Conservation (phyloP, 2,113 vertebrate species). For the Tetraodon nigroviridis region DNA sequence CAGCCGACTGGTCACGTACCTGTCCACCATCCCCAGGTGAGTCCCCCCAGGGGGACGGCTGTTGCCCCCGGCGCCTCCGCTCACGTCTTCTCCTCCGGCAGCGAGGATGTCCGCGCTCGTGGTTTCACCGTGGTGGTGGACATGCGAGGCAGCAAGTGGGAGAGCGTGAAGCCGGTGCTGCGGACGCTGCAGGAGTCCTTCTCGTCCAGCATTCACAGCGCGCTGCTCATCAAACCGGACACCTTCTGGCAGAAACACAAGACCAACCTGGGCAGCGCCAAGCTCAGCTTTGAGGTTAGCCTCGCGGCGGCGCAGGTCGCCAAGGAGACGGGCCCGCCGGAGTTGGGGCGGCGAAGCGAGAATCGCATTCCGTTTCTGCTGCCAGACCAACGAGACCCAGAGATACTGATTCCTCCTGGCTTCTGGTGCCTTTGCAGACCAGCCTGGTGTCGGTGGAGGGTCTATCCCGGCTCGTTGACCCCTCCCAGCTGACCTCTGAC, state of each 20-base stretch:
- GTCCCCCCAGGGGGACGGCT: background rate
- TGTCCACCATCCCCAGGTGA: conserved; percentile 93
- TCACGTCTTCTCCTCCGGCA: conserved; percentile 45
- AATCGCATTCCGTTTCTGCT: too few relatives aligned
- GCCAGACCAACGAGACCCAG: background rate
- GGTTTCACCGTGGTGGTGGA: conserved; percentile 99
- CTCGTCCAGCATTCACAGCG: conserved; percentile 90
- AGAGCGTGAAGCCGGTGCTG: conserved; percentile 95
- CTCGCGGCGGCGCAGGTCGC: background rate
- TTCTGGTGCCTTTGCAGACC: conserved; percentile 72
- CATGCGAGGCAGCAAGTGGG: conserved; percentile 99
- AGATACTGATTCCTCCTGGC: background rate
- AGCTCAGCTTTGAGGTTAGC: conserved; percentile 95
- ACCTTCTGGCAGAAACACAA: conserved; percentile 99
- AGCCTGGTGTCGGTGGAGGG: conserved; percentile 98
- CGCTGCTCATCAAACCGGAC: conserved; percentile 98
- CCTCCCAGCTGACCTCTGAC: conserved; percentile 92
- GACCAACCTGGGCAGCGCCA: conserved; percentile 98
- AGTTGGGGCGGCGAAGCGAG: too few relatives aligned
- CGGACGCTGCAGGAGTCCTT: conserved; percentile 96
- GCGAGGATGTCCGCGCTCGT: conserved; percentile 92
- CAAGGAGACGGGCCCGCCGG: too few relatives aligned
- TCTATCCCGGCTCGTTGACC: conserved; percentile 91
- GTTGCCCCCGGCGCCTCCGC: background rate
- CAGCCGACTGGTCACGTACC: conserved; percentile 92